Evolutionary conservation across 1,140 invertebrate genomes (phyloP).

Genomic region (Rhagoletis zephyria): DNA sequence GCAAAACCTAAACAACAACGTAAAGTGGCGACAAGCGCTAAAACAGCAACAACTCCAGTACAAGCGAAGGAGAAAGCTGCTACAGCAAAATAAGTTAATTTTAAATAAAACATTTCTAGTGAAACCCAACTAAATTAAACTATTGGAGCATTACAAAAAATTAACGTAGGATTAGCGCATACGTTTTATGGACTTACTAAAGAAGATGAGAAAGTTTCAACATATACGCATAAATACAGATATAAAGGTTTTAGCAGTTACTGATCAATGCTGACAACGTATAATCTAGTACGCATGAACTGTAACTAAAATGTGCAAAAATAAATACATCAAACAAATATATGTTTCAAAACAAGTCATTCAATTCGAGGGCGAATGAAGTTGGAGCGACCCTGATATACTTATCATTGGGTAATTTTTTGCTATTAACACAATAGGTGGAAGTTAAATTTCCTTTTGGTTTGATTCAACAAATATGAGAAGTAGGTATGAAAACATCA

Average conservation of each 20-base stretch:
- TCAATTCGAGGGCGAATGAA: too few species aligned
- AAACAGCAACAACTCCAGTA: not conserved
- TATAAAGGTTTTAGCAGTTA: constrained; percentile 21
- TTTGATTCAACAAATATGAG: too few species aligned
- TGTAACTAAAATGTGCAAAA: too few species aligned
- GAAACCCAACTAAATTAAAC: not conserved
- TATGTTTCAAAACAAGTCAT: too few species aligned
- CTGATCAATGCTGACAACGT: not conserved
- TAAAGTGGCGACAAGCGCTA: constrained; percentile 55
- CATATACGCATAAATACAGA: not conserved
- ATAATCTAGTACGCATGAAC: too few species aligned
- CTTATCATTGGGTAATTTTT: too few species aligned
- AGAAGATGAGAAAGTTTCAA: not conserved
- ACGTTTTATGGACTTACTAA: constrained; percentile 30
- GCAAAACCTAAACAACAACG: constrained; percentile 59
- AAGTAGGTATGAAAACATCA: too few species aligned
- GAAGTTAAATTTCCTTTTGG: too few species aligned
- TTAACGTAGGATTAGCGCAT: constrained; percentile 16
- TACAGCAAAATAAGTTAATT: constrained; percentile 34
- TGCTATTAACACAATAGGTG: too few species aligned
- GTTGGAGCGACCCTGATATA: too few species aligned
- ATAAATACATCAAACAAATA: too few species aligned
- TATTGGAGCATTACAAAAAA: not conserved
- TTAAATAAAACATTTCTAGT: not conserved
- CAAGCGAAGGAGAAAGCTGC: constrained; percentile 24